phyloP scores from a whole-genome alignment of 2,113 vertebrate species.

The Chloropsis cyanopogon region DNA sequence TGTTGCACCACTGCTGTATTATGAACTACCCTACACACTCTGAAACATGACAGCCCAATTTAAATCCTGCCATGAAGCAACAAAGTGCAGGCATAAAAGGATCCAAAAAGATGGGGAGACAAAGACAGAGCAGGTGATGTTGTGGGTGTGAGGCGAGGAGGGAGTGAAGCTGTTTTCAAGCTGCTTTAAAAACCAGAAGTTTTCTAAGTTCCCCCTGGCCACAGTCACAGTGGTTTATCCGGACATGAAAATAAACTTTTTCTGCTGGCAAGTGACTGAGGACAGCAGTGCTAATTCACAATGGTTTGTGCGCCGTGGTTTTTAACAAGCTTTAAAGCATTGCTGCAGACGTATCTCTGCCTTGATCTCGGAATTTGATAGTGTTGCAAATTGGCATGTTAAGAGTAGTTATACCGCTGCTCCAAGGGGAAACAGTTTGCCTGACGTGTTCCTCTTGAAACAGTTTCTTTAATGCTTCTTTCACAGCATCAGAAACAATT shows the following conservation, averaged over 20 bases:
- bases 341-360: background rate
- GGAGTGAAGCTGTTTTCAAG: background rate
- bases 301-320: background rate
- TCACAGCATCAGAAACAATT: background rate
- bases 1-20: background rate
- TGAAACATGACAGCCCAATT: background rate
- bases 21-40: background rate
- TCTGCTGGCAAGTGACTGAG: background rate
- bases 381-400: background rate
- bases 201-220: background rate
- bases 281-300: background rate
- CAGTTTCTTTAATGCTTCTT: background rate
- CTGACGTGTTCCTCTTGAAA: background rate
- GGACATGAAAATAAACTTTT: background rate
- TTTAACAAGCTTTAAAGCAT: background rate
- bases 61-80: background rate
- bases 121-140: background rate
- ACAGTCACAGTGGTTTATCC: background rate
- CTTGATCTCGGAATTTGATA: background rate
- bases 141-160: rapidly evolving
- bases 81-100: background rate
- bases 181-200: background rate
- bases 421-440: background rate
- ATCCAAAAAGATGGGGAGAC: background rate
- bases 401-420: background rate